Percentiles rank a stretch among this genome's conserved stretches.
phyloP scores from a whole-genome alignment of 1,140 invertebrate species.

The Eupristina koningsbergeri region DNA sequence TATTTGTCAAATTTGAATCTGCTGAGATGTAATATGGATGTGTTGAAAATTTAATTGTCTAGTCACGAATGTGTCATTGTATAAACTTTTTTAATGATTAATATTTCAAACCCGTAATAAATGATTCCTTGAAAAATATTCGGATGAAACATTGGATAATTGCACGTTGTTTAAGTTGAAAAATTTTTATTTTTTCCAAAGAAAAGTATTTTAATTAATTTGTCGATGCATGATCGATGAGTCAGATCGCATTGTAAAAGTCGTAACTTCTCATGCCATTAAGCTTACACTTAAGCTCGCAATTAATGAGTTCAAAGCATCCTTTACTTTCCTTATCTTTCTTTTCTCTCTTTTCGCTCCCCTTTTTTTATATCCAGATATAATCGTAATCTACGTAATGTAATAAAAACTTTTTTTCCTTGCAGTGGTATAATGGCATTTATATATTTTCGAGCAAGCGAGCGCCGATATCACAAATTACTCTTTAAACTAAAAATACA shows the following conservation, averaged over 20 bases:
- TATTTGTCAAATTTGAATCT: too few species aligned
- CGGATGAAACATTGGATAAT: neutral
- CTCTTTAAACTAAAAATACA: too few species aligned
- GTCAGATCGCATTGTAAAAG: neutral
- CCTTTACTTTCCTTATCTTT: neutral
- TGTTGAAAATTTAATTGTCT: too few species aligned
- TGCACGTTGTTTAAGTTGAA: neutral
- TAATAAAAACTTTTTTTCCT: neutral
- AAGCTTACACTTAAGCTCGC: neutral
- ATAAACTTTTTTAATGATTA: too few species aligned
- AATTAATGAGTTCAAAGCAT: neutral
- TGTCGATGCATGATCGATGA: neutral
- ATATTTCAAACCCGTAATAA: too few species aligned
- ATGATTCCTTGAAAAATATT: neutral
- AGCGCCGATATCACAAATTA: too few species aligned
- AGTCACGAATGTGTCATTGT: too few species aligned
- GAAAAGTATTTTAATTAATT: neutral
- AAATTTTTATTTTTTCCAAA: neutral
- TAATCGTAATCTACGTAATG: neutral
- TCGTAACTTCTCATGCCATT: neutral
- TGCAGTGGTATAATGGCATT: neutral
- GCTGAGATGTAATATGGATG: too few species aligned
- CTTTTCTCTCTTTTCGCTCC: too few species aligned
- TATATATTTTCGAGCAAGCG: neutral
- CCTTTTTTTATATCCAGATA: neutral